Conservation (phyloP, 2,113 vertebrate species). For the Thalassoma bifasciatum region DNA sequence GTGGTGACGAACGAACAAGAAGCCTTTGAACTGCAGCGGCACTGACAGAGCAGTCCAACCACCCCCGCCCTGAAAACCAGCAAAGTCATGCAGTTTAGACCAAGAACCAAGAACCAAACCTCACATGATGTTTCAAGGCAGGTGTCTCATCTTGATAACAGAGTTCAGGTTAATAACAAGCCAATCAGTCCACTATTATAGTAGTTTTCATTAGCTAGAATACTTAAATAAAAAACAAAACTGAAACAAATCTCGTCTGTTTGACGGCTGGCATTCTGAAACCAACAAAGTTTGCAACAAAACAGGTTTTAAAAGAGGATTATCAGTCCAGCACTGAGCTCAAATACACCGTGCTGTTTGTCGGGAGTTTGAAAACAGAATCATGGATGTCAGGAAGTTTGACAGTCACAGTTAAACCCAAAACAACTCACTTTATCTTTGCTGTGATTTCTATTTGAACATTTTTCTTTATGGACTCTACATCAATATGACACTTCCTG, state of each 20-base stretch:
- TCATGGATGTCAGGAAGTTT: slow-evolving; percentile 29
- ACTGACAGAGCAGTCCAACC: slow-evolving; percentile 10
- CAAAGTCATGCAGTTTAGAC: slow-evolving; percentile 64
- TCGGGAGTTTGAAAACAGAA: slow-evolving; percentile 36
- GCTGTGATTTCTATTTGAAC: slow-evolving; percentile 31
- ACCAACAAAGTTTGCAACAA: slow-evolving; percentile 42
- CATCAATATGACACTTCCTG: slow-evolving; percentile 64
- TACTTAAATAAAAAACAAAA: slow-evolving; percentile 21
- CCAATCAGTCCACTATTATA: slow-evolving; percentile 59
- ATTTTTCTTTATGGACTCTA: slow-evolving; percentile 32
- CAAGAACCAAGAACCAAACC: slow-evolving; percentile 42
- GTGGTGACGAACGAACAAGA: slow-evolving; percentile 51
- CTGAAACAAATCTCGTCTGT: slow-evolving; percentile 9
- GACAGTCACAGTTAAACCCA: slow-evolving; percentile 35
- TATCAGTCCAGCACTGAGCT: slow-evolving; percentile 41
- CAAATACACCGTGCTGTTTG: slow-evolving; percentile 45
- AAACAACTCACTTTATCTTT: slow-evolving; percentile 25
- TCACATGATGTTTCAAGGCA: slow-evolving; percentile 27
- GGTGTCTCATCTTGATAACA: slow-evolving; percentile 34
- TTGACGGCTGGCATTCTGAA: slow-evolving; percentile 41
- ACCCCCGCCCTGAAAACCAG: slow-evolving; percentile 41
- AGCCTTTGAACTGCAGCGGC: slow-evolving; percentile 48
- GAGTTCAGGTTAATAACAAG: slow-evolving; percentile 55
- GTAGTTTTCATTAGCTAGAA: slow-evolving; percentile 41
- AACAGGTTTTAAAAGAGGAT: slow-evolving; percentile 28